A percentile compares a stretch with the other conserved stretches of the same genome.
These are phyloP conservation scores for Temnothorax rugatulus DNA, from an alignment of 2,888 invertebrate genomes.

Conservation along the genomic window DNA sequence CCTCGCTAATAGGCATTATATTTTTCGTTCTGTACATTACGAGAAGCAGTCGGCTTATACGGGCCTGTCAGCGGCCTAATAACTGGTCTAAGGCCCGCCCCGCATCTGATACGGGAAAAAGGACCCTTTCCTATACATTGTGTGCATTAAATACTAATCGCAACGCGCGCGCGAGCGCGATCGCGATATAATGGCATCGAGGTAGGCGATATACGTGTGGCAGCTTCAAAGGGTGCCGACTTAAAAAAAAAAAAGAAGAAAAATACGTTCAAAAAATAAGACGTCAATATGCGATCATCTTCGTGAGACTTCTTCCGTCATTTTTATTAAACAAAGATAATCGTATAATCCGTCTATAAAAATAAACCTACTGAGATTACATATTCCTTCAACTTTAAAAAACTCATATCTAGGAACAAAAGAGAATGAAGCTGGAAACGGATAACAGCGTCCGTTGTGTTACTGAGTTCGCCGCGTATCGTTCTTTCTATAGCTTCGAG, in stretches of 20 bases:
- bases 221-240: slow-evolving; percentile 79
- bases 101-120: slow-evolving; percentile 84
- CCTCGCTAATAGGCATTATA: slow-evolving; percentile 75
- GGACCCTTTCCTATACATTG: slow-evolving; percentile 83
- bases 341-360: neutral
- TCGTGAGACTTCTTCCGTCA: slow-evolving; percentile 58
- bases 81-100: slow-evolving; percentile 81
- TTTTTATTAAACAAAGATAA: slow-evolving; percentile 10
- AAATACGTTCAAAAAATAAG: neutral
- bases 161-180: slow-evolving; percentile 77
- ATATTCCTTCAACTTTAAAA: slow-evolving; percentile 13
- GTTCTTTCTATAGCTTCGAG: neutral
- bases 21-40: slow-evolving; percentile 76
- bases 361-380: neutral
- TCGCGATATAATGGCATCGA: slow-evolving; percentile 73
- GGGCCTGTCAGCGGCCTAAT: slow-evolving; percentile 85
- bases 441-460: slow-evolving; percentile 17
- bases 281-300: slow-evolving; percentile 27
- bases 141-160: slow-evolving; percentile 85
- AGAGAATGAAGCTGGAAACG: neutral
- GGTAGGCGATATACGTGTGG: slow-evolving; percentile 66
- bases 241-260: slow-evolving; percentile 56
- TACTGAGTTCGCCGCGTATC: slow-evolving; percentile 13
- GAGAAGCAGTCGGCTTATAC: slow-evolving; percentile 82
- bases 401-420: slow-evolving; percentile 21